These are phyloP conservation scores for Serinus canaria DNA, from an alignment of 2,113 vertebrate genomes.

Conservation along the genomic window DNA sequence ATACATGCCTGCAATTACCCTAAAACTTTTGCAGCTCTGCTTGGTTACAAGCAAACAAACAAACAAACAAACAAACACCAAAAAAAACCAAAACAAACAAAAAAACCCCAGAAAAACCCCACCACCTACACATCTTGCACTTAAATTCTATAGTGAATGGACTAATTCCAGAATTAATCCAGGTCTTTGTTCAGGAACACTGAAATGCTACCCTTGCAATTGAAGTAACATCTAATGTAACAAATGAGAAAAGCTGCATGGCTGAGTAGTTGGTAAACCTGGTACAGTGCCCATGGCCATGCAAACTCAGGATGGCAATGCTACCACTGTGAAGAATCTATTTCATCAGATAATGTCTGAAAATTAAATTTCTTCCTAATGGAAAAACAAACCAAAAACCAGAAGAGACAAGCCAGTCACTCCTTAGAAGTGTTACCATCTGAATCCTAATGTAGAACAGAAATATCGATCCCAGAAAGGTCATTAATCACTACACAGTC, in stretches of 20 bases:
- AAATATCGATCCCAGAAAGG: conserved; percentile 18
- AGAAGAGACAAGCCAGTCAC: background rate
- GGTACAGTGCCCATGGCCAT: background rate
- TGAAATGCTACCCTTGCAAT: background rate
- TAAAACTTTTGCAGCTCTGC: background rate
- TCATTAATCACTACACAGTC: conserved; percentile 11
- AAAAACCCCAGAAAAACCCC: too few relatives aligned
- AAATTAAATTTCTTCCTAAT: conserved; percentile 16
- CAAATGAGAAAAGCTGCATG: background rate
- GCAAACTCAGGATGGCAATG: background rate
- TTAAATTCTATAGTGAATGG: background rate
- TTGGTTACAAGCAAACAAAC: background rate
- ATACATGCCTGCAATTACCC: background rate
- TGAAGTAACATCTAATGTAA: background rate
- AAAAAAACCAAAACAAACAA: too few relatives aligned
- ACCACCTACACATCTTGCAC: too few relatives aligned
- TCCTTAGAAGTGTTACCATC: background rate
- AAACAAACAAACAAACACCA: too few relatives aligned
- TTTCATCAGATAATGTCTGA: background rate
- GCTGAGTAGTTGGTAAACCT: background rate
- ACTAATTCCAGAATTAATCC: conserved; percentile 31
- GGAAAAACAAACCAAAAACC: background rate
- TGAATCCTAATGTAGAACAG: background rate
- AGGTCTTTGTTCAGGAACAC: background rate
- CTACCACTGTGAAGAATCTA: background rate